Evolutionary conservation across 2,113 vertebrate genomes (phyloP).

Genomic region (Indicator maculatus): DNA sequence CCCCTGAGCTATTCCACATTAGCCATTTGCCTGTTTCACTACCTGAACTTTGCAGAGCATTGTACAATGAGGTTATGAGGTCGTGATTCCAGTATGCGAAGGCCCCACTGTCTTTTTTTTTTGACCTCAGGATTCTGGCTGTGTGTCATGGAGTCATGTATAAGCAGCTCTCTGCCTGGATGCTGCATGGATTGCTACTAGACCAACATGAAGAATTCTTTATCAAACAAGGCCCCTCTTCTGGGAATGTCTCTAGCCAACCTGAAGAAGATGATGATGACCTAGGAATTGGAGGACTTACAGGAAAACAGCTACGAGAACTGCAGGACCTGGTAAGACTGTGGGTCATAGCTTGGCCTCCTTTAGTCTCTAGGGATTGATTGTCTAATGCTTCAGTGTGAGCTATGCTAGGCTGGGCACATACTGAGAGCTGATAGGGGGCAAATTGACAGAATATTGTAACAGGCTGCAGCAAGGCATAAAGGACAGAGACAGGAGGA

Average conservation of each 20-base stretch:
- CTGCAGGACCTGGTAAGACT: constrained; percentile 92
- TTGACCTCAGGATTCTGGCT: constrained; percentile 85
- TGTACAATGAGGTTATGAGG: neutral
- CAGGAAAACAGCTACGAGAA: constrained; percentile 93
- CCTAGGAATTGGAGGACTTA: constrained; percentile 93
- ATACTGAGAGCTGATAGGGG: neutral
- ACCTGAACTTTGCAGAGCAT: neutral
- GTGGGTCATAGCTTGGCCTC: neutral
- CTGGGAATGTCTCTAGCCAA: constrained; percentile 81
- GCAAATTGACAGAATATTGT: neutral
- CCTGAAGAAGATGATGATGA: constrained; percentile 96
- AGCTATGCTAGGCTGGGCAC: neutral
- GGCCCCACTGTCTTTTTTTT: neutral
- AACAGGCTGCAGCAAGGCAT: neutral
- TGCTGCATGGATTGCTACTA: constrained; percentile 93
- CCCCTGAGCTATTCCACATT: neutral
- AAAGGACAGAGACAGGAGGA: neutral
- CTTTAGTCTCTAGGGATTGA: neutral
- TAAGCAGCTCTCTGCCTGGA: constrained; percentile 98
- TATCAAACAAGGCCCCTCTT: constrained; percentile 92
- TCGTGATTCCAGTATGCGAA: neutral
- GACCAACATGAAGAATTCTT: constrained; percentile 98
- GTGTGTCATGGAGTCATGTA: constrained; percentile 98
- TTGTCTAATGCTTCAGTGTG: neutral
- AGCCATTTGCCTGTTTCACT: neutral